Conservation (phyloP, 2,797 vertebrate species). For the Serranus cabrilla region DNA sequence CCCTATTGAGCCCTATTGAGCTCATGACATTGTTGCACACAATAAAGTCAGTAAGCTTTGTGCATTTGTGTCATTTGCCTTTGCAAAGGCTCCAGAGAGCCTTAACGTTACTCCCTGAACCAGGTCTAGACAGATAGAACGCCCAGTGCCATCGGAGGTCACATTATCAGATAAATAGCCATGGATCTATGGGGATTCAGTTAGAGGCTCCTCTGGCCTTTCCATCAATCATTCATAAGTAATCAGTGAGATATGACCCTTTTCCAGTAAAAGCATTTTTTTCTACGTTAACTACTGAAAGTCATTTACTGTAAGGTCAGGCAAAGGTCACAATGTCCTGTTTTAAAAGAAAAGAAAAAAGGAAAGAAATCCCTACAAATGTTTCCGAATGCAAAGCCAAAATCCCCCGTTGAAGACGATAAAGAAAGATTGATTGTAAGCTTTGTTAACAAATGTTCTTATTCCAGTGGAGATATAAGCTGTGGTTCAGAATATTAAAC, state of each 20-base stretch:
- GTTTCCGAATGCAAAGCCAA: not conserved
- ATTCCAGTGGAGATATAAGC: not conserved
- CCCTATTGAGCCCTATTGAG: slow-evolving; percentile 32
- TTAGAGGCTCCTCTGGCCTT: slow-evolving; percentile 49
- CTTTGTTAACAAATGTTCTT: not conserved
- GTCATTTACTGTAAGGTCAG: slow-evolving; percentile 36
- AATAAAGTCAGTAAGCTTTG: slow-evolving; percentile 24
- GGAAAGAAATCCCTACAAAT: slow-evolving; percentile 14
- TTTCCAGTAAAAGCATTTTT: slow-evolving; percentile 48
- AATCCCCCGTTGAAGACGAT: not conserved
- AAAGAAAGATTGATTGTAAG: not conserved
- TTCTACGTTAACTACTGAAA: slow-evolving; percentile 28
- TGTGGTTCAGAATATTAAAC: not conserved
- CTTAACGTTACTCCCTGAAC: slow-evolving; percentile 23
- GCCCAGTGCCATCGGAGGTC: slow-evolving; percentile 27
- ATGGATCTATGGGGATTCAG: slow-evolving; percentile 56
- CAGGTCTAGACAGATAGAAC: slow-evolving; percentile 18
- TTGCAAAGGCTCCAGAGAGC: slow-evolving; percentile 22
- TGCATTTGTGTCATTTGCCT: slow-evolving; percentile 38
- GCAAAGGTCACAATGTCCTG: not conserved
- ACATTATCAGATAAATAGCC: slow-evolving; percentile 43
- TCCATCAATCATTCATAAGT: slow-evolving; percentile 61
- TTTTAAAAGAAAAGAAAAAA: not conserved
- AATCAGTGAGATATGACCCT: slow-evolving; percentile 41
- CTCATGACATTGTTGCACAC: slow-evolving; percentile 39